Evolutionary conservation across 2,888 invertebrate species (phyloP).

Genomic region (Danaus chrysippus): DNA sequence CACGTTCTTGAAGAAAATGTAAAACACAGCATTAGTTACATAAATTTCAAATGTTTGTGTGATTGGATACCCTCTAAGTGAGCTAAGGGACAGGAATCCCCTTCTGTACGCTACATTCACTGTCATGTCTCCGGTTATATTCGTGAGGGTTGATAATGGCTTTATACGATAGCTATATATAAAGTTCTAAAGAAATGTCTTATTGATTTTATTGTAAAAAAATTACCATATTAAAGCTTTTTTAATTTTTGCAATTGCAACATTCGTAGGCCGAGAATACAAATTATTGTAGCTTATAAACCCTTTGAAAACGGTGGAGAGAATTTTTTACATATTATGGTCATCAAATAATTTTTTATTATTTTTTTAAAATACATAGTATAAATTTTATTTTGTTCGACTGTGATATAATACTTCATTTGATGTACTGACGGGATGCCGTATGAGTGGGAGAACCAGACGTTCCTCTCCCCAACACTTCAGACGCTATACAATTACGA

Average conservation of each 20-base stretch:
- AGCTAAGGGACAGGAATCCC: neutral
- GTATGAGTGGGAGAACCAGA: slow-evolving; percentile 15
- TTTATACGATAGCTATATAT: neutral
- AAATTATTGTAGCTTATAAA: too few species aligned
- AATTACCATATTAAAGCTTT: too few species aligned
- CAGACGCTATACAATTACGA: slow-evolving; percentile 26
- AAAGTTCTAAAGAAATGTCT: too few species aligned
- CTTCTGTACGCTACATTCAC: neutral
- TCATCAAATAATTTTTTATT: too few species aligned
- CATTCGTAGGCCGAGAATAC: too few species aligned
- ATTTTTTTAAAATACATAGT: too few species aligned
- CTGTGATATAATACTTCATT: neutral
- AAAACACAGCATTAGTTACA: neutral
- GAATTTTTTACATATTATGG: too few species aligned
- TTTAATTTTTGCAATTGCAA: too few species aligned
- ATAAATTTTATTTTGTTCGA: neutral
- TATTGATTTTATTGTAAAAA: too few species aligned
- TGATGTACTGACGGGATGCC: slow-evolving; percentile 9
- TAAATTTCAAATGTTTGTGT: neutral
- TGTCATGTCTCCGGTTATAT: neutral
- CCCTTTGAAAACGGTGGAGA: too few species aligned
- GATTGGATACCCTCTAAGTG: slow-evolving; percentile 5
- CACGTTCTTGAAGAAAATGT: neutral
- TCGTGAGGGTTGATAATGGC: neutral
- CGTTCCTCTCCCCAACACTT: slow-evolving; percentile 17